These are phyloP conservation scores for Steatocranus sp. DNA, from an alignment of 2,797 vertebrate genomes.

Conservation along the genomic window DNA sequence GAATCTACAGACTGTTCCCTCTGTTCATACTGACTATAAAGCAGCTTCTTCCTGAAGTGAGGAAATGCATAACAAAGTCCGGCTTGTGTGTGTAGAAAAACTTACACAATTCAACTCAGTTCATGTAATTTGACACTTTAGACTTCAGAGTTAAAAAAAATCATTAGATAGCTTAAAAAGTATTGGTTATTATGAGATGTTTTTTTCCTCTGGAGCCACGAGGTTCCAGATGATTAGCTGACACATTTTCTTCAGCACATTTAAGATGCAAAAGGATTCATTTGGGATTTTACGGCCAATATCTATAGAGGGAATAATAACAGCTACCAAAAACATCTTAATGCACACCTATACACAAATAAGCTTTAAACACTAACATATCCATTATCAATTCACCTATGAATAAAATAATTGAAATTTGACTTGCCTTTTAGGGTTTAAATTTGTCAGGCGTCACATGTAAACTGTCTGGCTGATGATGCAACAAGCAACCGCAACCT, in stretches of 20 bases:
- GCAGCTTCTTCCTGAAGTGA: background rate
- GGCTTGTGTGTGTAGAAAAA: rapidly evolving
- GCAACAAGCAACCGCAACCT: slow-evolving; percentile 41
- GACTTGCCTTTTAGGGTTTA: background rate
- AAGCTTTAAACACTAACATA: background rate
- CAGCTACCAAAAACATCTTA: background rate
- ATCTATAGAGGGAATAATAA: background rate
- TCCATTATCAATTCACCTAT: background rate
- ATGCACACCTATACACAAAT: background rate
- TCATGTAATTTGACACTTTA: background rate
- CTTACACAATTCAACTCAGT: background rate
- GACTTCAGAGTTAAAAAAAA: background rate
- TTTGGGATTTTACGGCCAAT: background rate
- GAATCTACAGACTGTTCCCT: background rate
- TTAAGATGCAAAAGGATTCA: background rate
- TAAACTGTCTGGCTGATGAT: slow-evolving; percentile 36
- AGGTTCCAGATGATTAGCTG: background rate
- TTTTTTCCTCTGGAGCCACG: background rate
- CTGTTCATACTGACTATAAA: background rate
- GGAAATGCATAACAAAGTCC: background rate
- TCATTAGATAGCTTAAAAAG: rapidly evolving
- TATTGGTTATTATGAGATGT: background rate
- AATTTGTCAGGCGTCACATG: background rate
- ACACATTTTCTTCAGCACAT: rapidly evolving
- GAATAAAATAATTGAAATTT: background rate